Evolutionary conservation across 1,140 invertebrate species (phyloP).

Genomic region (Drosophila cardini): DNA sequence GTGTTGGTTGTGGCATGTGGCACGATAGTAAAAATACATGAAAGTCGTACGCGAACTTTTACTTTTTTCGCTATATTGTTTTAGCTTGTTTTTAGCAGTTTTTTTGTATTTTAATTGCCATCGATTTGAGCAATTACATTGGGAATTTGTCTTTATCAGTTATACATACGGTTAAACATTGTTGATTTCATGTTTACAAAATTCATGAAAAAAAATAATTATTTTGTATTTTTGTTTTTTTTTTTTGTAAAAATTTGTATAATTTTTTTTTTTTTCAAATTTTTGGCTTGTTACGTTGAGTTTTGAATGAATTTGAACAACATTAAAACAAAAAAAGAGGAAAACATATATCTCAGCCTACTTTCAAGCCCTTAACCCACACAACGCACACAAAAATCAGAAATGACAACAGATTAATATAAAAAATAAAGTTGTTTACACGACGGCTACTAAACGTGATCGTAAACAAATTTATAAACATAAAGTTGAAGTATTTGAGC

Average conservation of each 20-base stretch:
- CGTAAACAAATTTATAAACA: too few species aligned
- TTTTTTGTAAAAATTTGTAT: background rate
- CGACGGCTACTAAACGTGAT: background rate
- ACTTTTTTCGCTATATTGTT: conserved; percentile 26
- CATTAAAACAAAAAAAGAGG: background rate
- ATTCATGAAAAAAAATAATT: background rate
- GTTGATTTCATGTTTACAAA: background rate
- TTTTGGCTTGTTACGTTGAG: conserved; percentile 16
- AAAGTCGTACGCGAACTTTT: conserved; percentile 31
- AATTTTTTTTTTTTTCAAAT: conserved; percentile 12
- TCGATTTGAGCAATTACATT: background rate
- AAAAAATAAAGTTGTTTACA: background rate
- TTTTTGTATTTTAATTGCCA: conserved; percentile 14
- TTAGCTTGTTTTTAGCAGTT: conserved; percentile 32
- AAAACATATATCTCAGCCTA: conserved; percentile 12
- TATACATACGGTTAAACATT: conserved; percentile 8
- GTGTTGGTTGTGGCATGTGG: conserved; percentile 12
- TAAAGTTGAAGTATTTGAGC: too few species aligned
- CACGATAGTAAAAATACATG: conserved; percentile 18
- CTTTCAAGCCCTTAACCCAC: conserved; percentile 20
- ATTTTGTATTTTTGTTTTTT: background rate
- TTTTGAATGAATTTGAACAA: background rate
- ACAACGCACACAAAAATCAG: background rate
- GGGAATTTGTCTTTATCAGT: background rate
- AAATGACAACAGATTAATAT: background rate